Conservation (phyloP, 2,888 invertebrate genomes). For the Eubasilissa splendida region DNA sequence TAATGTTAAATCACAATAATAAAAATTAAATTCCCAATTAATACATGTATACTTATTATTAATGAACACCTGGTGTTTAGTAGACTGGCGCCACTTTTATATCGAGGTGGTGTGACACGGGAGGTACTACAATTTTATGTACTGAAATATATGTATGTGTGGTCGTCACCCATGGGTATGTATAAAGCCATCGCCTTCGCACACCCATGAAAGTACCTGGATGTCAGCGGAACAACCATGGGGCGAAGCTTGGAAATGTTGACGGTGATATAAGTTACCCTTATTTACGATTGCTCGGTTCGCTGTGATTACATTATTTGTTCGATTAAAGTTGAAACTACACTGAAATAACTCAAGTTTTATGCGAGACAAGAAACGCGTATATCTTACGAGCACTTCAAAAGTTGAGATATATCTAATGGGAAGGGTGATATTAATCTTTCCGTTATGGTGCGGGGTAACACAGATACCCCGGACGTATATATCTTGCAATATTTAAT, state of each 20-base stretch:
- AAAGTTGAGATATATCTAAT: too few species aligned
- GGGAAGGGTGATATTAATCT: too few species aligned
- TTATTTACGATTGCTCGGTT: conserved; percentile 13
- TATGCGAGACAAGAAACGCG: background rate
- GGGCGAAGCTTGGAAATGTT: background rate
- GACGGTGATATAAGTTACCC: background rate
- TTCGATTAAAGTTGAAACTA: conserved; percentile 8
- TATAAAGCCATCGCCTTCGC: background rate
- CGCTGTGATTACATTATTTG: background rate
- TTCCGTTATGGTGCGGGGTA: too few species aligned
- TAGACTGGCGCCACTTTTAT: conserved; percentile 18
- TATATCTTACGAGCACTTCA: too few species aligned
- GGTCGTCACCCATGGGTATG: background rate
- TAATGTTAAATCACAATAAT: background rate
- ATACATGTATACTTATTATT: background rate
- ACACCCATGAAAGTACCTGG: background rate
- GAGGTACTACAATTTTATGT: conserved; percentile 17
- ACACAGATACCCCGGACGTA: too few species aligned
- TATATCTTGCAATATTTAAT: too few species aligned
- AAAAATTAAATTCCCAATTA: background rate
- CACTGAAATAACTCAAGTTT: conserved; percentile 10
- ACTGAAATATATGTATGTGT: background rate
- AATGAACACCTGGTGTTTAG: background rate
- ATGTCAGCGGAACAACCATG: background rate
- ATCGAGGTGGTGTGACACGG: conserved; percentile 12